Percentiles rank a stretch among this genome's conserved stretches.
These are phyloP conservation scores for Drosophila flavopinicola DNA, from an alignment of 2,888 invertebrate genomes.

Conservation along the genomic window DNA sequence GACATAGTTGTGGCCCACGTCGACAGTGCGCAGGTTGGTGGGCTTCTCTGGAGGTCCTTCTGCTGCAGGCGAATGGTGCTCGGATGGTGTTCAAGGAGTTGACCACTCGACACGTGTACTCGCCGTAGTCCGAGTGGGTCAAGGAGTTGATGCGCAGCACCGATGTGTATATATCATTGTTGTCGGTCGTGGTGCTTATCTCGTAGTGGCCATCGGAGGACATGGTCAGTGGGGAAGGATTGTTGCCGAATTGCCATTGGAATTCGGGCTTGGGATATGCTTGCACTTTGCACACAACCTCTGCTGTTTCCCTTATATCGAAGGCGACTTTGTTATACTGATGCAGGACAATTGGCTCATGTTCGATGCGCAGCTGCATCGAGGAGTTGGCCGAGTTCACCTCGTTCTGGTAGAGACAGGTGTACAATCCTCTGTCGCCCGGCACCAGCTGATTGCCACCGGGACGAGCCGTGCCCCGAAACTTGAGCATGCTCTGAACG, in stretches of 20 bases:
- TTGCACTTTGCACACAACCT: conserved; percentile 94
- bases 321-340: conserved; percentile 95
- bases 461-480: conserved; percentile 91
- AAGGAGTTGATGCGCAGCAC: conserved; percentile 90
- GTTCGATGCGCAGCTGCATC: conserved; percentile 96
- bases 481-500: conserved; percentile 92
- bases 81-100: conserved; percentile 92
- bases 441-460: conserved; percentile 91
- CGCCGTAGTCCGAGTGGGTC: conserved; percentile 94
- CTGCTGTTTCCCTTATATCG: conserved; percentile 92
- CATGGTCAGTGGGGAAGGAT: conserved; percentile 90
- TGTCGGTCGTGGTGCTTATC: conserved; percentile 91
- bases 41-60: conserved; percentile 94
- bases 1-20: conserved; percentile 91
- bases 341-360: conserved; percentile 93
- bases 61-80: conserved; percentile 92
- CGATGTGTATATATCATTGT: conserved; percentile 94
- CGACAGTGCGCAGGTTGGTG: conserved; percentile 88
- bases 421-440: conserved; percentile 93
- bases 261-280: conserved; percentile 97
- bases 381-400: conserved; percentile 94
- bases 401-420: conserved; percentile 95
- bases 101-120: conserved; percentile 94
- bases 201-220: conserved; percentile 94
- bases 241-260: conserved; percentile 94